Conservation (phyloP, 2,888 invertebrate genomes). For the Drosophila rubida region DNA sequence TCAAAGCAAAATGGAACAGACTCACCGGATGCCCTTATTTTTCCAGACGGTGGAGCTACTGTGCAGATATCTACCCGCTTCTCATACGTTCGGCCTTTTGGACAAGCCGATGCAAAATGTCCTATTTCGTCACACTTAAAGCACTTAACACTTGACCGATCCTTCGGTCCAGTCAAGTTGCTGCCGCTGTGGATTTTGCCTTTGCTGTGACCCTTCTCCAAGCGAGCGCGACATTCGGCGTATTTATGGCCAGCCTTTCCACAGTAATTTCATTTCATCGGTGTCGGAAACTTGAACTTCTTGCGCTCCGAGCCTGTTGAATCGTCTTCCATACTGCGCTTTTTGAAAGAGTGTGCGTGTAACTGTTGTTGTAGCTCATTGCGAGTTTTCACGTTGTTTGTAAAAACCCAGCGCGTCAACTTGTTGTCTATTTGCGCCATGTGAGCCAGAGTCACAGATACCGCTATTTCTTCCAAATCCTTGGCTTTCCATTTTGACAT, state of each 20-base stretch:
- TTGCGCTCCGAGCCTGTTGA: not conserved
- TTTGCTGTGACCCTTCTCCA: not conserved
- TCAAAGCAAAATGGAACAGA: conserved; percentile 16
- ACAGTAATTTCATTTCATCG: conserved; percentile 1
- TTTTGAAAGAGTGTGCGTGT: no score
- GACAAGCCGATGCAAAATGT: conserved; percentile 9
- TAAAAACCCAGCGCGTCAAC: conserved; percentile 21
- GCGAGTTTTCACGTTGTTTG: not conserved
- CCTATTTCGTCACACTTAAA: conserved; percentile 11
- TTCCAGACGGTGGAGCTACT: conserved; percentile 7
- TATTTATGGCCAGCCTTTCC: no score
- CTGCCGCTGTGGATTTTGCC: conserved; percentile 4
- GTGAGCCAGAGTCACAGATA: conserved; percentile 16
- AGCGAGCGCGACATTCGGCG: conserved; percentile 17
- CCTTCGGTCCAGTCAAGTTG: not conserved
- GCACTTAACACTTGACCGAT: conserved; percentile 2
- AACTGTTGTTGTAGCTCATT: no score
- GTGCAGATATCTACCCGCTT: no score
- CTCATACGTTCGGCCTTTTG: no score
- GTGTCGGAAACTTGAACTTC: not conserved
- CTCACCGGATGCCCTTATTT: conserved; percentile 9
- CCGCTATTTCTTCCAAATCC: conserved; percentile 11
- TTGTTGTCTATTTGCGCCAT: conserved; percentile 19
- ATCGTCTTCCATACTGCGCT: not conserved
- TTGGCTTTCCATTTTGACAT: conserved; percentile 13